Evolutionary conservation across 2,888 invertebrate species (phyloP).

Genomic region (Nephrotoma flavescens): DNA sequence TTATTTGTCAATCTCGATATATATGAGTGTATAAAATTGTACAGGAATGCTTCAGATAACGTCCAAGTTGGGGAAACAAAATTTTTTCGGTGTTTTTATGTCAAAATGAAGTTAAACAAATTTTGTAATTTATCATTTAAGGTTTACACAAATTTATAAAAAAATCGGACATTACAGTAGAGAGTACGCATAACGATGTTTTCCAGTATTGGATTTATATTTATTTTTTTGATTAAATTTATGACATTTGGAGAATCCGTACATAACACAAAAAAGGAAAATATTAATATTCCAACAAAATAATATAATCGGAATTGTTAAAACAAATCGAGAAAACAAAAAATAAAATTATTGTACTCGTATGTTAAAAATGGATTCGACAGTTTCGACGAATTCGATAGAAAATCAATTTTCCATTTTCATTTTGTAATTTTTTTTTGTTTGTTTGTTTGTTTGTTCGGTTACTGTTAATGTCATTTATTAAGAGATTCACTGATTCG

Average conservation of each 20-base stretch:
- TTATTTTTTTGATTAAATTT: neutral
- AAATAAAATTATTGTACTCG: neutral
- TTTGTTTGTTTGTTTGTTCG: neutral
- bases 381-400: neutral
- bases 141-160: too few relatives aligned
- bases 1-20: neutral
- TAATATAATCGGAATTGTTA: neutral
- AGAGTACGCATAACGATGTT: too few relatives aligned
- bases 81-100: neutral
- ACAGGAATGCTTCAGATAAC: neutral
- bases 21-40: neutral
- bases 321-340: neutral
- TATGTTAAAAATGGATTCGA: neutral
- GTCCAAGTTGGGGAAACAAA: neutral
- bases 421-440: neutral
- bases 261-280: neutral
- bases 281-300: neutral
- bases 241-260: neutral
- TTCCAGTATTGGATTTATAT: neutral
- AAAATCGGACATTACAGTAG: too few relatives aligned
- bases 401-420: neutral
- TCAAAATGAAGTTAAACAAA: too few relatives aligned
- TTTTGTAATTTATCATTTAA: too few relatives aligned
- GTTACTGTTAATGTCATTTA: neutral
- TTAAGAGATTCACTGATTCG: neutral